phyloP scores from a whole-genome alignment of 2,888 invertebrate species.

The Trypoxylon attenuatum region DNA sequence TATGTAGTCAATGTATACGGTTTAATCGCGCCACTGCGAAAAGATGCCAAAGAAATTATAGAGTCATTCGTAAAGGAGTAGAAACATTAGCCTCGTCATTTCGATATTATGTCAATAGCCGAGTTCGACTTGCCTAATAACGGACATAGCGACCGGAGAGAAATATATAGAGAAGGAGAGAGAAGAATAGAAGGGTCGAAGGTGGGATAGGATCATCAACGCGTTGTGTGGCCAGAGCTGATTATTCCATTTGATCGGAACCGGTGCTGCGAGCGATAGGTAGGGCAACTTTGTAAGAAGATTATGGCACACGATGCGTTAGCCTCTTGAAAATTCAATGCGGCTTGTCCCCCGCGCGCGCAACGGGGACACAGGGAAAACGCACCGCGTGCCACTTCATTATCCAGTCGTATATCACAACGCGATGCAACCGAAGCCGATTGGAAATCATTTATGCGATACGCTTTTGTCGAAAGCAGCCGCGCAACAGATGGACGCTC shows the following conservation, averaged over 20 bases:
- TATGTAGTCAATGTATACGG: no score
- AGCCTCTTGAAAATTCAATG: background rate
- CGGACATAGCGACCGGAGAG: no score
- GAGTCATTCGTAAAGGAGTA: no score
- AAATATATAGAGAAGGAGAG: no score
- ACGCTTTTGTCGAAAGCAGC: background rate
- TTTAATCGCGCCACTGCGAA: no score
- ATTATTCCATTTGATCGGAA: slow-evolving; percentile 29
- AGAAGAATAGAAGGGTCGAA: no score
- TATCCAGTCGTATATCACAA: background rate
- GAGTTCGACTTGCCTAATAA: no score
- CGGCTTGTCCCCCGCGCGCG: background rate
- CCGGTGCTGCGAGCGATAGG: slow-evolving; percentile 4
- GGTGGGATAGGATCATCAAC: no score
- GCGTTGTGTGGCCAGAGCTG: slow-evolving; percentile 25
- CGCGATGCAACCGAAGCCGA: background rate
- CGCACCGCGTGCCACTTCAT: background rate
- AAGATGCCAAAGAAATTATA: no score
- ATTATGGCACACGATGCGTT: background rate
- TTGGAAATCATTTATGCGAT: background rate
- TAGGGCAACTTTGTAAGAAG: background rate
- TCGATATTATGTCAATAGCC: no score
- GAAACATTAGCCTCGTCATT: no score
- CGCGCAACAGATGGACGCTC: background rate
- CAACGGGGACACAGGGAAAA: background rate